Conservation (phyloP, 2,888 invertebrate genomes). For the Hypercompe scribonia region DNA sequence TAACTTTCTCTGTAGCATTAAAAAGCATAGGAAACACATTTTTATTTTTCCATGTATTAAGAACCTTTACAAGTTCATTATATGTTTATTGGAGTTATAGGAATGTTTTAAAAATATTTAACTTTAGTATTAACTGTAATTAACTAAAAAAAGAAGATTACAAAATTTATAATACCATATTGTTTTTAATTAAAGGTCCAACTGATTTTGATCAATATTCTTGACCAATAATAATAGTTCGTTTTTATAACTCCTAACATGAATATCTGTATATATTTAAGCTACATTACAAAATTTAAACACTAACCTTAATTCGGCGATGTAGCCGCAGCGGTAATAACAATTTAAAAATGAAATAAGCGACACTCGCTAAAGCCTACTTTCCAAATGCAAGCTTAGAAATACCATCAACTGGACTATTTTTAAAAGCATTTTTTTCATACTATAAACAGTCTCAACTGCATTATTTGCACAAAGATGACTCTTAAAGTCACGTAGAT, state of each 20-base stretch:
- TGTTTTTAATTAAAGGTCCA: neutral
- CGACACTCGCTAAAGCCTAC: slow-evolving; percentile 18
- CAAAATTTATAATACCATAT: no score
- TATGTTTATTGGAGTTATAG: neutral
- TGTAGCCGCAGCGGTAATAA: slow-evolving; percentile 38
- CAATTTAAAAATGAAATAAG: slow-evolving; percentile 37
- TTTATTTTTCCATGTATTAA: neutral
- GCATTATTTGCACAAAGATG: slow-evolving; percentile 11
- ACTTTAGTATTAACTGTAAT: neutral
- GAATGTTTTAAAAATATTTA: neutral
- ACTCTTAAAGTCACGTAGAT: slow-evolving; percentile 30
- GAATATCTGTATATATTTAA: neutral
- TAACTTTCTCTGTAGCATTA: no score
- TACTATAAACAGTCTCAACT: neutral
- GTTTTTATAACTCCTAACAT: neutral
- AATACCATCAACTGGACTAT: slow-evolving; percentile 10
- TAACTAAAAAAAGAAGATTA: no score
- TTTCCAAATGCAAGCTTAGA: slow-evolving; percentile 38
- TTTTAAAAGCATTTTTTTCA: slow-evolving; percentile 20
- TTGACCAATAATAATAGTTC: neutral
- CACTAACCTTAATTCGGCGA: slow-evolving; percentile 40
- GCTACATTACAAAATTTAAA: slow-evolving; percentile 32
- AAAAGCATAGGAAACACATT: no score
- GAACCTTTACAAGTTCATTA: neutral
- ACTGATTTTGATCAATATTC: neutral